These are phyloP conservation scores for Conus canariensis DNA, from an alignment of 2,888 invertebrate species.

Conservation along the genomic window DNA sequence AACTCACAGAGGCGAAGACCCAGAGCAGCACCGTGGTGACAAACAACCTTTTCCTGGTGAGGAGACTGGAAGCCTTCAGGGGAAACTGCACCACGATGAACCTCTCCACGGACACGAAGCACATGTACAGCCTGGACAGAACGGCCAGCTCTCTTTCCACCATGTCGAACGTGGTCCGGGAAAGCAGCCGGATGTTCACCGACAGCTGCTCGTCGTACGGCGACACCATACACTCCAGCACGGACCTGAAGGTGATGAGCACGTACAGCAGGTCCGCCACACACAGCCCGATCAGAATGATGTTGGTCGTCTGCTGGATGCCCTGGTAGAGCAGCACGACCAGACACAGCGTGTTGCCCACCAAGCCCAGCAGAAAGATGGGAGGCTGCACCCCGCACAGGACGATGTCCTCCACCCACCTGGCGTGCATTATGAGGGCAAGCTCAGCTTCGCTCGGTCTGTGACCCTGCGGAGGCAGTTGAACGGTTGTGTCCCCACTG, in stretches of 20 bases:
- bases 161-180: not conserved
- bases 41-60: not conserved
- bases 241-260: not conserved
- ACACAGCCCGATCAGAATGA: not conserved
- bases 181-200: not conserved
- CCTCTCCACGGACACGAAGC: slow-evolving; percentile 13
- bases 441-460: no score
- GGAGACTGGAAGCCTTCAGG: not conserved
- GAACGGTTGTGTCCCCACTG: no score
- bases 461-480: no score
- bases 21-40: not conserved
- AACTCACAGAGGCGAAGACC: not conserved
- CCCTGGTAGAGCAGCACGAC: not conserved
- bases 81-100: slow-evolving; percentile 9
- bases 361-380: not conserved
- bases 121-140: not conserved
- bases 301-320: slow-evolving; percentile 18
- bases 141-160: not conserved
- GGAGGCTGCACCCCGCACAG: not conserved
- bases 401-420: not conserved
- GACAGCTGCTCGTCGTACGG: not conserved
- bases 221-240: not conserved
- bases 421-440: no score
- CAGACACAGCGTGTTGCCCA: not conserved
- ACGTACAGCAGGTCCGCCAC: not conserved